Base-by-base conservation (phyloP, 2,113 vertebrate species). In the Indri indri region DNA sequence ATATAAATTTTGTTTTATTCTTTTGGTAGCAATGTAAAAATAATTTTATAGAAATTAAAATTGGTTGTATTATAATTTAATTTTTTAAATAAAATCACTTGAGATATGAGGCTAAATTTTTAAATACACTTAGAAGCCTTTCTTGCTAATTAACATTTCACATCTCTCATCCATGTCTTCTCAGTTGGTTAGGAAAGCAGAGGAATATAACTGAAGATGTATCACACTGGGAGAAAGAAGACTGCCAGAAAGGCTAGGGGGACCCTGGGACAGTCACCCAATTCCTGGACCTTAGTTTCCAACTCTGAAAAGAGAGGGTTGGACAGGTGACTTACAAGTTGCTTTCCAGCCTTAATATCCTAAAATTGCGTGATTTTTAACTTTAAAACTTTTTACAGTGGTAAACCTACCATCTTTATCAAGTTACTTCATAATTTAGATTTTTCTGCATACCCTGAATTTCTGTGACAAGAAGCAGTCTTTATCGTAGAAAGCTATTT, bases 1-100 rank as follows among this genome's bases (percentile, higher is more conserved):
- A 81, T 80, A n/a, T 34, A 42, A 93, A 95, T 87, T 47, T 74
- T 74, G 6, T 57, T 57, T 57, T 57, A 77, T 63, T 71, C 32
- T 93, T n/a, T 88, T 87, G 50, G 6, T 84, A 86, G 73, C 73
- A 94, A n/a, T 65, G 27, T 70, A 63, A 79, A 90, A 97, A 65
- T 76, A 87, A 81, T 77, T 95, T 93, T 71, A 54, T 1, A 22
- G 71, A 27, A 73, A 76, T 74, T 86, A 77, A 88, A 84, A 32
- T 81, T 30, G 14, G 52, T 95, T 74, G 4, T 54, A n/a, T 87
- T 86, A 14, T 90, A 57, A 57, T 57, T 22, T 83, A 32, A 42
- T 37, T 59, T 77, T 74, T 71, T 84, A 18, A 77, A 66, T 47
- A 84, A 81, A 93, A 66, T 71, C 70, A 65, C 76, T 88, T 94